Percentiles rank a stretch among this genome's conserved stretches.
Evolutionary conservation across 2,888 invertebrate species (phyloP).

Genomic region (Endomychus coccineus): DNA sequence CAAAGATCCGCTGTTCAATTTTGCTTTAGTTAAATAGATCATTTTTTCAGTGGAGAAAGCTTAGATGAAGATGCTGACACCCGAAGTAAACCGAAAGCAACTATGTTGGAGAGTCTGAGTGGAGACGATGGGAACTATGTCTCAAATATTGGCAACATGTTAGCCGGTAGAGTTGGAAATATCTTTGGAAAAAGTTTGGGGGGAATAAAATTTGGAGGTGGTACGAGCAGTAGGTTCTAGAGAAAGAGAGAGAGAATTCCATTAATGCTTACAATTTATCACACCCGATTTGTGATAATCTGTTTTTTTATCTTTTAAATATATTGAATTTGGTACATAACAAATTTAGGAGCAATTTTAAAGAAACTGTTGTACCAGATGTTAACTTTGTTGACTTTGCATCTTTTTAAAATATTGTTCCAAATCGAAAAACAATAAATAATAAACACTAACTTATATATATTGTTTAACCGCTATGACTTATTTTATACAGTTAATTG

Average conservation of each 20-base stretch:
- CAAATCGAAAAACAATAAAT: background rate
- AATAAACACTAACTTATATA: too few species aligned
- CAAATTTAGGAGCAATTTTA: conserved; percentile 30
- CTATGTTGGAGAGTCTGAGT: conserved; percentile 55
- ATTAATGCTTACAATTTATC: conserved; percentile 32
- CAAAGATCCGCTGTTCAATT: too few species aligned
- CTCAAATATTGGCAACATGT: conserved; percentile 75
- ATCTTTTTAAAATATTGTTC: conserved; percentile 8
- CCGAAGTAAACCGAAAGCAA: conserved; percentile 53
- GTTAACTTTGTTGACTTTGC: conserved; percentile 20
- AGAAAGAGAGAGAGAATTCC: conserved; percentile 30
- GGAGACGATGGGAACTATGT: conserved; percentile 66
- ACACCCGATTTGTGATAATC: conserved; percentile 27
- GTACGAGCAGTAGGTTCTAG: conserved; percentile 80
- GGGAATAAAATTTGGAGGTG: conserved; percentile 80
- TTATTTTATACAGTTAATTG: too few species aligned
- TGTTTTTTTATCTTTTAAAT: conserved; percentile 18
- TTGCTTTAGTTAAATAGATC: conserved; percentile 3
- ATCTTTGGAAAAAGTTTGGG: conserved; percentile 87
- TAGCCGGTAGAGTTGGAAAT: conserved; percentile 82
- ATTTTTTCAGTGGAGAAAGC: conserved; percentile 35
- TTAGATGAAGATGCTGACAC: conserved; percentile 54
- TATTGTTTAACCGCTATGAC: too few species aligned
- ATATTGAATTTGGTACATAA: conserved; percentile 18
- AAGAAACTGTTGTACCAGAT: conserved; percentile 28